These are phyloP conservation scores for Heteractis magnifica DNA, from an alignment of 92 coral and sea anemone species.

Conservation along the genomic window DNA sequence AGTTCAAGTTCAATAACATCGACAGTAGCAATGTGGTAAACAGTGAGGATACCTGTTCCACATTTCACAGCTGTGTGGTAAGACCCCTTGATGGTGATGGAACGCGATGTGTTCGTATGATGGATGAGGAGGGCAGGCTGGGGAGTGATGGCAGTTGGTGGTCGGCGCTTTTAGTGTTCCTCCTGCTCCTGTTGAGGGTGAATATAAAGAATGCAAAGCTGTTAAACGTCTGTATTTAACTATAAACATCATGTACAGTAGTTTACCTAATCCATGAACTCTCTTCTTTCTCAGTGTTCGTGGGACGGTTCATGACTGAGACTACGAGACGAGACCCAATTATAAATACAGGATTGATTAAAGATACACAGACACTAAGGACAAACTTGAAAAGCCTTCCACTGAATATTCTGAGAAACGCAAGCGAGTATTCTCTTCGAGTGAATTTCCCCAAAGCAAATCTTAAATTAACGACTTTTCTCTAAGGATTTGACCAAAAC, in stretches of 20 bases:
- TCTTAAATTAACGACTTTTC: no score
- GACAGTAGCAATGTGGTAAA: constrained; percentile 31
- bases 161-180: constrained; percentile 22
- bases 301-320: neutral
- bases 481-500: no score
- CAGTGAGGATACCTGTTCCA: constrained; percentile 39
- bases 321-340: neutral
- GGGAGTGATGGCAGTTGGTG: constrained; percentile 27
- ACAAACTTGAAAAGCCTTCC: neutral
- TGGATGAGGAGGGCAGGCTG: constrained; percentile 18
- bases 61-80: constrained; percentile 39
- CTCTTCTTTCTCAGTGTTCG: neutral
- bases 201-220: constrained; percentile 18
- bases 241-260: neutral
- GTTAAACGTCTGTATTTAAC: constrained; percentile 19
- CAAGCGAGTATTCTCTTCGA: no score
- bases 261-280: constrained; percentile 4
- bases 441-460: no score
- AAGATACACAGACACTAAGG: neutral
- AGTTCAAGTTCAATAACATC: constrained; percentile 13
- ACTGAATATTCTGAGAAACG: no score
- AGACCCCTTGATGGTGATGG: constrained; percentile 11
- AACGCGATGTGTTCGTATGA: constrained; percentile 4
- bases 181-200: constrained; percentile 26
- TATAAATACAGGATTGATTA: neutral